A percentile compares a stretch with the other conserved stretches of the same genome.
These are phyloP conservation scores for Drosophila parvula DNA, from an alignment of 1,140 invertebrate genomes.

Conservation along the genomic window DNA sequence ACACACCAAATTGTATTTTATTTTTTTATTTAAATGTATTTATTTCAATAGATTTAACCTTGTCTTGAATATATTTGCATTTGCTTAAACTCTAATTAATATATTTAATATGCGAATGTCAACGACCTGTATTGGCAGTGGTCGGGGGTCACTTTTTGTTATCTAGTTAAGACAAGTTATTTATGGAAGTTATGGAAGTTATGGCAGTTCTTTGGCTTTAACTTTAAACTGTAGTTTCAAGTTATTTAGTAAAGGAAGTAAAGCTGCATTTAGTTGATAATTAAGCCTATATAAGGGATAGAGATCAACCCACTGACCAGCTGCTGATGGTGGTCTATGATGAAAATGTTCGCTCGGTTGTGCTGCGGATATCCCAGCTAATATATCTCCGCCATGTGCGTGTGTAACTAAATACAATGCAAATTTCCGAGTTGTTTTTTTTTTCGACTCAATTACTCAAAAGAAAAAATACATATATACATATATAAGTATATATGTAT, in stretches of 20 bases:
- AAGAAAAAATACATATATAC: slow-evolving; percentile 48
- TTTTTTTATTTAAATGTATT: slow-evolving; percentile 1
- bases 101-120: slow-evolving; percentile 9
- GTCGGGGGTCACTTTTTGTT: slow-evolving; percentile 10
- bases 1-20: not conserved
- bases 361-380: slow-evolving; percentile 33
- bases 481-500: slow-evolving; percentile 41
- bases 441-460: slow-evolving; percentile 69
- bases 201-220: not conserved
- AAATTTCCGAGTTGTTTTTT: slow-evolving; percentile 69
- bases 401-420: slow-evolving; percentile 82
- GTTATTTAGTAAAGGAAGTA: too few species aligned
- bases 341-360: not conserved
- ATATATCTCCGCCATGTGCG: slow-evolving; percentile 59
- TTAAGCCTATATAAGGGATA: too few species aligned
- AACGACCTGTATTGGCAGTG: slow-evolving; percentile 28
- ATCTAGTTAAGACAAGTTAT: too few species aligned
- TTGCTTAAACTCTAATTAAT: slow-evolving; percentile 8
- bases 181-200: not conserved
- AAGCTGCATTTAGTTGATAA: too few species aligned
- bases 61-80: slow-evolving; percentile 13
- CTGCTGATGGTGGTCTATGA: slow-evolving; percentile 6
- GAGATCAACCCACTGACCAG: too few species aligned
- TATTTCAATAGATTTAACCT: slow-evolving; percentile 1
- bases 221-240: not conserved